phyloP scores from a whole-genome alignment of 64 coral and sea anemone species.

The Montipora cactus region DNA sequence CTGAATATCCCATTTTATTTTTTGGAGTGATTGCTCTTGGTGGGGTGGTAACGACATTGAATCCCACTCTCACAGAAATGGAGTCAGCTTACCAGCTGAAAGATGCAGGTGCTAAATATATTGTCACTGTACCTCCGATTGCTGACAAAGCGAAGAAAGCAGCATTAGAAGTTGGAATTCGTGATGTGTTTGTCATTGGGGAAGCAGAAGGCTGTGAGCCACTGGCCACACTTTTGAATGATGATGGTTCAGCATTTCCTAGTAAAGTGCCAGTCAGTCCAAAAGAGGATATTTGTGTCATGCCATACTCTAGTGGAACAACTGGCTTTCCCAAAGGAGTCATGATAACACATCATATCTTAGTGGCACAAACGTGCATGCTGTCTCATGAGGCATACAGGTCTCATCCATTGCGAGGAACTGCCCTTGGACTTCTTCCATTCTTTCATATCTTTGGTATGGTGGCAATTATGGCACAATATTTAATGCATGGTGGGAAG shows the following conservation, averaged over 20 bases:
- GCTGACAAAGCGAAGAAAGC: conserved; percentile 46
- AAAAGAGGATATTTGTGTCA: conserved; percentile 48
- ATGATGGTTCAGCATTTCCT: conserved; percentile 30
- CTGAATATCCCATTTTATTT: conserved; percentile 69
- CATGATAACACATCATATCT: conserved; percentile 75
- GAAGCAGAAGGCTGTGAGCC: conserved; percentile 66
- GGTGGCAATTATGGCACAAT: conserved; percentile 41
- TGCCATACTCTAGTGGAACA: conserved; percentile 82
- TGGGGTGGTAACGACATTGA: conserved; percentile 63
- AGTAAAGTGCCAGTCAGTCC: background rate
- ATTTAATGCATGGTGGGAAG: conserved; percentile 66
- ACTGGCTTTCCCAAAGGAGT: conserved; percentile 78
- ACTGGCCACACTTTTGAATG: conserved; percentile 54
- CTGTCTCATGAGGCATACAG: conserved; percentile 45
- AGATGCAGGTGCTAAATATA: conserved; percentile 37
- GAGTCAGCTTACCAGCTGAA: conserved; percentile 66
- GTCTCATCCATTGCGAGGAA: background rate
- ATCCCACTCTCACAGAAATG: conserved; percentile 62
- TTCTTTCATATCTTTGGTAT: conserved; percentile 88
- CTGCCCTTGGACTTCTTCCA: conserved; percentile 33
- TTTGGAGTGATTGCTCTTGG: conserved; percentile 67
- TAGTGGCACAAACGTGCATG: conserved; percentile 43
- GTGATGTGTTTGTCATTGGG: conserved; percentile 69
- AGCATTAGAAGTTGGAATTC: conserved; percentile 12
- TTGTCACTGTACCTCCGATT: conserved; percentile 70